Conservation (phyloP, 2,113 vertebrate species). For the Delphinapterus leucas region DNA sequence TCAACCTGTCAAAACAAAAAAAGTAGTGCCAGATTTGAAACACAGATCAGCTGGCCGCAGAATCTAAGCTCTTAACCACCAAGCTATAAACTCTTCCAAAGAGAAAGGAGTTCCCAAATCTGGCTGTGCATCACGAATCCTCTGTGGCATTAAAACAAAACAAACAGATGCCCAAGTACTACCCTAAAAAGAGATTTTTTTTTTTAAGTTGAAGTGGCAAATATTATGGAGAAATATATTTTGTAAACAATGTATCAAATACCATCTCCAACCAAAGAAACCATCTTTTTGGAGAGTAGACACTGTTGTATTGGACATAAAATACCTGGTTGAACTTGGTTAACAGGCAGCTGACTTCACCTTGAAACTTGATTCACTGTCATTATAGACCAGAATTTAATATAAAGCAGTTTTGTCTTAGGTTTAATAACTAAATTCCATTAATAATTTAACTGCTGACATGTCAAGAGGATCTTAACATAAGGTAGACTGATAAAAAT, state of each 20-base stretch:
- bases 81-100: constrained; percentile 8
- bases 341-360: neutral
- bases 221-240: neutral
- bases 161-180: neutral
- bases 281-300: neutral
- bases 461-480: neutral
- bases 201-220: neutral
- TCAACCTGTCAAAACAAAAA: neutral
- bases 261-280: neutral
- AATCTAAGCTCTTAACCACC: neutral
- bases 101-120: neutral
- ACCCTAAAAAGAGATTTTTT: neutral
- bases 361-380: neutral
- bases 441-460: constrained; percentile 36
- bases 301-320: neutral
- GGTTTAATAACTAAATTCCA: constrained; percentile 35
- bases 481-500: neutral
- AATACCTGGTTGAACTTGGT: neutral
- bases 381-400: constrained; percentile 31
- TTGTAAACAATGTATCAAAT: neutral
- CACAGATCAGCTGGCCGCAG: neutral
- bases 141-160: constrained; percentile 16
- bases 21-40: neutral
- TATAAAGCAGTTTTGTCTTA: constrained; percentile 17
- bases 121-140: neutral